Percentiles rank a stretch among this genome's conserved stretches.
Conservation (phyloP, 2,113 vertebrate genomes). For the Heterochromis multidens region DNA sequence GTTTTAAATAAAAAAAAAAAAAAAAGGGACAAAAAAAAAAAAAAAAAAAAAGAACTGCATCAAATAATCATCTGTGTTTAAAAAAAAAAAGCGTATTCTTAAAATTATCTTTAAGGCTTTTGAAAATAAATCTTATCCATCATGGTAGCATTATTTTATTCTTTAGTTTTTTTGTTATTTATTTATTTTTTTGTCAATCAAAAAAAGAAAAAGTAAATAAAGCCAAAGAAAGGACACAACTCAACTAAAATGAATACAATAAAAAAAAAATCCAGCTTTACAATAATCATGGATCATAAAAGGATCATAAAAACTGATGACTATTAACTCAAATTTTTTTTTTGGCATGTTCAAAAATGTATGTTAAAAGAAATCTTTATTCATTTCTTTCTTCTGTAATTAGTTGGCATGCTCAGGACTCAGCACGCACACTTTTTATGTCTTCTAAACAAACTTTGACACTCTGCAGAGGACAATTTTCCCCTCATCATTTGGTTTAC, state of each 20-base stretch:
- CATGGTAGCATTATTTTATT: neutral
- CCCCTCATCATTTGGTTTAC: no score
- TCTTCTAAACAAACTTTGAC: neutral
- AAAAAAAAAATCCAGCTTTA: no score
- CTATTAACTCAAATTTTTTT: neutral
- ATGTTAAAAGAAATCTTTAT: neutral
- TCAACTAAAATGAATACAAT: no score
- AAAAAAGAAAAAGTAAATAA: no score
- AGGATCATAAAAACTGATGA: neutral
- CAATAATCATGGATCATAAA: neutral
- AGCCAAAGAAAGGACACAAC: no score
- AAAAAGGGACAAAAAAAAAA: neutral
- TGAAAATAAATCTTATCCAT: neutral
- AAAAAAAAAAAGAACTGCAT: neutral
- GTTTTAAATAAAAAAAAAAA: no score
- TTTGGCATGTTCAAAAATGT: neutral
- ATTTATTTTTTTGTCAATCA: no score
- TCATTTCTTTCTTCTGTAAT: fast-evolving
- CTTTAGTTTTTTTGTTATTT: no score
- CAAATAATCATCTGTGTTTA: neutral
- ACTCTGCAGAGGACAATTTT: no score
- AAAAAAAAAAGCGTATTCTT: neutral
- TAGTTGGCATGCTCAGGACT: neutral
- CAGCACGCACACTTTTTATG: neutral
- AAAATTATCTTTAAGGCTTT: neutral